phyloP scores from a whole-genome alignment of 2,113 vertebrate genomes.

The Casuarius casuarius region DNA sequence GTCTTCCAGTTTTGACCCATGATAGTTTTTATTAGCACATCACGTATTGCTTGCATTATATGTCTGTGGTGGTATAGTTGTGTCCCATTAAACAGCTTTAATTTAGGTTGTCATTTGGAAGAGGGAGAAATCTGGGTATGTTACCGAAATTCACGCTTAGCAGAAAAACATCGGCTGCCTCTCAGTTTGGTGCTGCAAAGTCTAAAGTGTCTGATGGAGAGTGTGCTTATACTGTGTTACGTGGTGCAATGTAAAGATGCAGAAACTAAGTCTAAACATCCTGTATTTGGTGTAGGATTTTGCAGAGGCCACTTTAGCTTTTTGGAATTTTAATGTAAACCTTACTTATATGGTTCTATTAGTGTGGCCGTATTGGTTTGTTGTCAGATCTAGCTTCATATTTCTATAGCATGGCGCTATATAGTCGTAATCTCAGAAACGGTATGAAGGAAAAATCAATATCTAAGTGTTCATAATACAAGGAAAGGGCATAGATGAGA shows the following conservation, averaged over 20 bases:
- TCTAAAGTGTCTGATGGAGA: constrained; percentile 6
- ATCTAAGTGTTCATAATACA: not conserved
- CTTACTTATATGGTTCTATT: not conserved
- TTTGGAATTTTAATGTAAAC: not conserved
- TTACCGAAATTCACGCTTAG: not conserved
- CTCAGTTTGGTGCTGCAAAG: not conserved
- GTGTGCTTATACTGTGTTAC: not conserved
- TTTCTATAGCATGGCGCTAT: not conserved
- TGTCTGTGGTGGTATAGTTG: not conserved
- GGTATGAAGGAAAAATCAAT: not conserved
- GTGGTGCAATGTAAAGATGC: not conserved
- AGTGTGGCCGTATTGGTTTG: not conserved
- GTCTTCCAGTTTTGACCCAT: not conserved
- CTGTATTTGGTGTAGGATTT: not conserved
- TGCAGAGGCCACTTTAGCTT: not conserved
- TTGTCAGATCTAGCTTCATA: not conserved
- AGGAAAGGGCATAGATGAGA: not conserved
- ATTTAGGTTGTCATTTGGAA: not conserved
- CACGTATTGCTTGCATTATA: not conserved
- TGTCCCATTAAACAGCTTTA: not conserved
- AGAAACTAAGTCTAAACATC: not conserved
- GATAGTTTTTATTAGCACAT: not conserved
- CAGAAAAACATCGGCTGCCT: not conserved
- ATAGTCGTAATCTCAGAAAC: not conserved
- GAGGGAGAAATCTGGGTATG: not conserved